Conservation (phyloP, 2,888 invertebrate genomes). For the Thereva nobilitata region DNA sequence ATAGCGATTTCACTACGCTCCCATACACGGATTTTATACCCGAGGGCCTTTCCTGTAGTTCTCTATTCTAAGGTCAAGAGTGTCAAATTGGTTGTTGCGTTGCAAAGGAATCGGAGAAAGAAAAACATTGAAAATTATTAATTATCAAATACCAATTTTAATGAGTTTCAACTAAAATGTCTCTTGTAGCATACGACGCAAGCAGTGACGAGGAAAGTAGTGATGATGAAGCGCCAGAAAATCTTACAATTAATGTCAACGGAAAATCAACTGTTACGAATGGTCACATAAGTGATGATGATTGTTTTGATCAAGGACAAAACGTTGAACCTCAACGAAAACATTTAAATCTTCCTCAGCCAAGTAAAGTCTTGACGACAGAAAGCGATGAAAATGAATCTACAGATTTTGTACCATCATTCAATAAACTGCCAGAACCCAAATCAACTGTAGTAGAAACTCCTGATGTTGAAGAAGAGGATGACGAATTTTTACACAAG, state of each 20-base stretch:
- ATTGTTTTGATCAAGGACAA: constrained; percentile 47
- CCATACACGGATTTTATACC: too few relatives aligned
- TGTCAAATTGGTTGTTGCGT: not conserved
- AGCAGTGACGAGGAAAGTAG: constrained; percentile 58
- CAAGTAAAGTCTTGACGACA: not conserved
- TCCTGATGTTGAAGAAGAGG: constrained; percentile 59
- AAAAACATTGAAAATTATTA: too few relatives aligned
- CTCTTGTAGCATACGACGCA: constrained; percentile 67
- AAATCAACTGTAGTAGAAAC: constrained; percentile 39
- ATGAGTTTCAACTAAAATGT: constrained; percentile 56
- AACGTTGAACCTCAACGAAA: constrained; percentile 40
- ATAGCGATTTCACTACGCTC: too few relatives aligned
- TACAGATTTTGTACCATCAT: constrained; percentile 40
- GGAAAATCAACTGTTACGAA: constrained; percentile 49
- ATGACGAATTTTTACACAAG: constrained; percentile 68
- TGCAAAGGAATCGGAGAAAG: not conserved
- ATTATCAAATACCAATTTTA: not conserved
- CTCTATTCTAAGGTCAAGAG: too few relatives aligned
- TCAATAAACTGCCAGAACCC: constrained; percentile 54
- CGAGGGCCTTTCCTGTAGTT: too few relatives aligned
- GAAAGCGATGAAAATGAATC: not conserved
- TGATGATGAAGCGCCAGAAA: constrained; percentile 42
- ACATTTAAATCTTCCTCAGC: not conserved
- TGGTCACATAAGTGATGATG: constrained; percentile 52
- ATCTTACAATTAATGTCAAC: not conserved